These are phyloP conservation scores for Hartigia nigra DNA, from an alignment of 2,888 invertebrate species.

Conservation along the genomic window DNA sequence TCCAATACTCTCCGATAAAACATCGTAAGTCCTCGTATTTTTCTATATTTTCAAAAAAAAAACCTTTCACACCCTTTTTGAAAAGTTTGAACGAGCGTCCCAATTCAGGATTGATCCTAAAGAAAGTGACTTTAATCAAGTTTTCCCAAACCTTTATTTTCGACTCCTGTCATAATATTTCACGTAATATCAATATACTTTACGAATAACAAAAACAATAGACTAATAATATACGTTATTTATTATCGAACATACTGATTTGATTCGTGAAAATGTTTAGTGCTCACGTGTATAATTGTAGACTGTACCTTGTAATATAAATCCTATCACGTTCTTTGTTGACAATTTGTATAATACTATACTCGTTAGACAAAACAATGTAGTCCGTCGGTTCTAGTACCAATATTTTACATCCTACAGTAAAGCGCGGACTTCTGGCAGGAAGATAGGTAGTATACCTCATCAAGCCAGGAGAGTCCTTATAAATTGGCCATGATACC, in stretches of 20 bases:
- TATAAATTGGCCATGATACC: conserved; percentile 1
- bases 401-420: not conserved
- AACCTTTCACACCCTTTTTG: not conserved
- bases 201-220: not conserved
- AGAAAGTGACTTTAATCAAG: not conserved
- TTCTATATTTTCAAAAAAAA: not conserved
- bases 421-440: not conserved
- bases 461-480: not conserved
- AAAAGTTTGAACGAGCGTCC: not conserved
- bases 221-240: not conserved
- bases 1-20: not conserved
- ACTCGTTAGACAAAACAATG: not conserved
- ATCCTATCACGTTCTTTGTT: not conserved
- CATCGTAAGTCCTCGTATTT: not conserved
- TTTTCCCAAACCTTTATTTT: not conserved
- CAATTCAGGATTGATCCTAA: not conserved
- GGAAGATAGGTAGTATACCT: not conserved
- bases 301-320: no score
- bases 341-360: not conserved
- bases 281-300: no score
- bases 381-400: not conserved
- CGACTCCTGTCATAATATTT: not conserved
- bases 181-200: not conserved
- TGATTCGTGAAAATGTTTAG: no score
- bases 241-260: not conserved